These are phyloP conservation scores for Aleiodes leptofemur DNA, from an alignment of 2,888 invertebrate genomes.

Conservation along the genomic window DNA sequence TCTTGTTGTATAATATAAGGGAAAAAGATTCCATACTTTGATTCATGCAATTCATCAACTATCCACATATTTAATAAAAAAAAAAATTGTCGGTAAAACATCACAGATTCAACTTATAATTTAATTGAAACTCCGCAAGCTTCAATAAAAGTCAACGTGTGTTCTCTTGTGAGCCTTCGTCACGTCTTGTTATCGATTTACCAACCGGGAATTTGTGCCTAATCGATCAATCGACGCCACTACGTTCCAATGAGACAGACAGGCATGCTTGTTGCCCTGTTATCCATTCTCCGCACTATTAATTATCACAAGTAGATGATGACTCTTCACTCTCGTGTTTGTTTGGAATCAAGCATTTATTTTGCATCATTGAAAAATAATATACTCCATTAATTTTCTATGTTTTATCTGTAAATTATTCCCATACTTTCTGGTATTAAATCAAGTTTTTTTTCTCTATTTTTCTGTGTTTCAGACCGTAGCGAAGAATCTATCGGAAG, in stretches of 20 bases:
- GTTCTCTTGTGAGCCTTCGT: constrained; percentile 52
- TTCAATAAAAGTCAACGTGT: constrained; percentile 6
- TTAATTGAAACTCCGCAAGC: not conserved
- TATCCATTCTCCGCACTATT: constrained; percentile 59
- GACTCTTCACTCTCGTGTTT: constrained; percentile 38
- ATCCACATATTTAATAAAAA: not conserved
- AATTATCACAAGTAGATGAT: constrained; percentile 59
- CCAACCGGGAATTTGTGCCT: constrained; percentile 49
- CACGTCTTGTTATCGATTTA: constrained; percentile 58
- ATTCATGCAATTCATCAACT: too few species aligned
- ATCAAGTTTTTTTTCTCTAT: constrained; percentile 41
- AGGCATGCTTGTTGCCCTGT: constrained; percentile 55
- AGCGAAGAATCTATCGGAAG: constrained; percentile 56
- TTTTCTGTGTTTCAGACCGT: constrained; percentile 66
- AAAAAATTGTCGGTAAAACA: not conserved
- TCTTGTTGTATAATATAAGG: too few species aligned
- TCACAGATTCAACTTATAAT: not conserved
- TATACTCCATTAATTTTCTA: not conserved
- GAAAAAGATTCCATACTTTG: too few species aligned
- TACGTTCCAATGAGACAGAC: constrained; percentile 53
- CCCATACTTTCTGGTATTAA: not conserved
- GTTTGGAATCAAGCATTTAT: not conserved
- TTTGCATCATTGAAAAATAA: constrained; percentile 9
- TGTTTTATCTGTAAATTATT: not conserved
- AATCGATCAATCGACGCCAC: constrained; percentile 62